Percentiles rank a stretch among this genome's conserved stretches.
These are phyloP conservation scores for Acheta domesticus DNA, from an alignment of 2,888 invertebrate species.

Conservation along the genomic window DNA sequence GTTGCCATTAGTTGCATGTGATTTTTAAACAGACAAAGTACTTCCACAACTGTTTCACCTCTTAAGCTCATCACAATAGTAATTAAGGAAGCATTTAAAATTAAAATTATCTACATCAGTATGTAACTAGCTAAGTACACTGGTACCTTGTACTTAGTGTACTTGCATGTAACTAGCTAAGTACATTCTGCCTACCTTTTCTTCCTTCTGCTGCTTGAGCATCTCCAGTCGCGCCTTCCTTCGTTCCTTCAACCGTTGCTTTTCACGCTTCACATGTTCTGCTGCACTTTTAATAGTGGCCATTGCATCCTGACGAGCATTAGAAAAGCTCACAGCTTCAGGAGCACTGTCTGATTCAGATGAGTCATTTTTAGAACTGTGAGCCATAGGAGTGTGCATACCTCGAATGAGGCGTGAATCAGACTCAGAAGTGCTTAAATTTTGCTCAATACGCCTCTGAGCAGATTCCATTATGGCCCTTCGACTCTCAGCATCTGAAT, in stretches of 20 bases:
- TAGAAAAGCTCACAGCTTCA: conserved; percentile 30
- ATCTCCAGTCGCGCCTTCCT: conserved; percentile 32
- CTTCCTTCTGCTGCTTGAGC: conserved; percentile 34
- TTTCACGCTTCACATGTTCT: conserved; percentile 26
- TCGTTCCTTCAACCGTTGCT: conserved; percentile 32
- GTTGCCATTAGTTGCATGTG: no score
- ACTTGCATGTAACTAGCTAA: no score
- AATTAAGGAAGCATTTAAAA: no score
- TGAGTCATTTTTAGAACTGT: conserved; percentile 19
- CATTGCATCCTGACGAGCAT: conserved; percentile 26
- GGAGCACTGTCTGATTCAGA: conserved; percentile 35
- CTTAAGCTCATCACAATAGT: no score
- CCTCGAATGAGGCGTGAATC: conserved; percentile 21
- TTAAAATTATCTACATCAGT: no score
- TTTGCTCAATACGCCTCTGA: conserved; percentile 33
- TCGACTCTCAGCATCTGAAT: conserved; percentile 37
- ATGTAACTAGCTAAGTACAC: no score
- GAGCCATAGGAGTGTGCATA: conserved; percentile 2
- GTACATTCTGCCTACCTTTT: conserved; percentile 28
- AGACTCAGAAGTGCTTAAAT: conserved; percentile 35
- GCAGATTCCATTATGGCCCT: conserved; percentile 34
- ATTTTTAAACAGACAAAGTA: no score
- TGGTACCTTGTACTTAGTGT: no score
- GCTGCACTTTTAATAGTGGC: conserved; percentile 31
- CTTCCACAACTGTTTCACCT: no score